Percentiles rank a stretch among this genome's conserved stretches.
These are phyloP conservation scores for Rhinopomastus cyanomelas DNA, from an alignment of 2,113 vertebrate species.

Conservation along the genomic window DNA sequence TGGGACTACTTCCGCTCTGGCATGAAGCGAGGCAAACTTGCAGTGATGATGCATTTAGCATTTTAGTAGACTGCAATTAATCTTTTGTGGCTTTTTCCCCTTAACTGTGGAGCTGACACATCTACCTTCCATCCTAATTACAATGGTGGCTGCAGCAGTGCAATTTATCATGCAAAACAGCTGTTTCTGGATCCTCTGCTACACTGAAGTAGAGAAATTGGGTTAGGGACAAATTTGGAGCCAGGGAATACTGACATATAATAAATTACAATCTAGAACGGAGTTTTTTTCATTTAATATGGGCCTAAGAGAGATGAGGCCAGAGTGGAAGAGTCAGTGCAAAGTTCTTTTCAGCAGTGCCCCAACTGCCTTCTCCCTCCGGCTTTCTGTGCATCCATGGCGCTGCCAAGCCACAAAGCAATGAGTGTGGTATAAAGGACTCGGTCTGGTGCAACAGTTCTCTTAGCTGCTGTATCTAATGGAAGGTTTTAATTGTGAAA, in stretches of 20 bases:
- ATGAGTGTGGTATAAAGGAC: accelerated
- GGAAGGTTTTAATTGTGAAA: neutral
- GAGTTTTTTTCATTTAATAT: neutral
- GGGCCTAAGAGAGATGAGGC: neutral
- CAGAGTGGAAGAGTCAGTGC: neutral
- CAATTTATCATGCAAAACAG: slow-evolving; percentile 63
- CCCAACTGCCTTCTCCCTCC: neutral
- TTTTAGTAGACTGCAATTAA: slow-evolving; percentile 74
- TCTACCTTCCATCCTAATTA: slow-evolving; percentile 57
- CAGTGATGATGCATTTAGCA: slow-evolving; percentile 63
- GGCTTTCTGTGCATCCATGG: neutral
- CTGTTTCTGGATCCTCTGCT: slow-evolving; percentile 15
- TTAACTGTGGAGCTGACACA: slow-evolving; percentile 16
- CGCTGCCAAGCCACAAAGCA: neutral
- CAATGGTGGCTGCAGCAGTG: slow-evolving; percentile 16
- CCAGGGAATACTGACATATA: neutral
- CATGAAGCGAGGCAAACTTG: slow-evolving; percentile 38
- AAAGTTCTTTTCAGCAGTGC: neutral
- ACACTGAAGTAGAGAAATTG: neutral
- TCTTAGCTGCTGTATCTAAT: neutral
- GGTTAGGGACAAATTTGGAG: neutral
- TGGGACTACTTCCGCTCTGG: slow-evolving; percentile 41
- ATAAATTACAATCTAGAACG: neutral
- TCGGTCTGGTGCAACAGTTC: neutral
- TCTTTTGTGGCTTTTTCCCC: slow-evolving; percentile 39